phyloP scores from a whole-genome alignment of 2,113 vertebrate species.

The Cochlearius cochlearius region DNA sequence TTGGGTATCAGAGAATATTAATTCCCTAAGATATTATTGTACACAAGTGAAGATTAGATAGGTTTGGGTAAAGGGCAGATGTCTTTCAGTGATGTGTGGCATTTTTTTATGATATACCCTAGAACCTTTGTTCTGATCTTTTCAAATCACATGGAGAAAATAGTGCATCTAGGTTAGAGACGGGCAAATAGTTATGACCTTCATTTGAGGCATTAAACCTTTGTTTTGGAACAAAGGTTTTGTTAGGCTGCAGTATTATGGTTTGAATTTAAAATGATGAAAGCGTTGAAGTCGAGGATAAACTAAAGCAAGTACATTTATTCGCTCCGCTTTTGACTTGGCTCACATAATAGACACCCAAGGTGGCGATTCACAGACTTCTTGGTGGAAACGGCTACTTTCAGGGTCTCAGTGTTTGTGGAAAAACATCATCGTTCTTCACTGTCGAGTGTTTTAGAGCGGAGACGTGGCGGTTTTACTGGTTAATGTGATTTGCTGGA shows the following conservation, averaged over 20 bases:
- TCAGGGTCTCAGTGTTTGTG: not conserved
- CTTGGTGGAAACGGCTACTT: not conserved
- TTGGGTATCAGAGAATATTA: slow-evolving; percentile 29
- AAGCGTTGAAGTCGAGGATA: not conserved
- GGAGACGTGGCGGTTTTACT: not conserved
- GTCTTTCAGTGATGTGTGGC: not conserved
- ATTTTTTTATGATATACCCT: not conserved
- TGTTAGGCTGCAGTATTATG: not conserved
- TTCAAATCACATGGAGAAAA: slow-evolving; percentile 52
- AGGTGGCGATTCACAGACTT: not conserved
- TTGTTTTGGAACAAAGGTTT: slow-evolving; percentile 21
- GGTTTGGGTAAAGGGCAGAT: slow-evolving; percentile 46
- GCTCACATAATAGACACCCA: not conserved
- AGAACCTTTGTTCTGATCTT: slow-evolving; percentile 57
- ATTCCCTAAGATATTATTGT: slow-evolving; percentile 34
- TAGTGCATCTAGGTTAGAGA: slow-evolving; percentile 29
- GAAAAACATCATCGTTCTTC: not conserved
- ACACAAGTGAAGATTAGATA: slow-evolving; percentile 11
- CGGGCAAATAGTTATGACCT: slow-evolving; percentile 62
- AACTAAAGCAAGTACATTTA: not conserved
- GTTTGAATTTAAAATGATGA: not conserved
- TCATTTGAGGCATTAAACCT: slow-evolving; percentile 49
- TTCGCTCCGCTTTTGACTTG: not conserved
- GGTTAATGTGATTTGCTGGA: not conserved
- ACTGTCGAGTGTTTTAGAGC: not conserved